phyloP scores from a whole-genome alignment of 2,113 vertebrate species.

The Phasianus colchicus region DNA sequence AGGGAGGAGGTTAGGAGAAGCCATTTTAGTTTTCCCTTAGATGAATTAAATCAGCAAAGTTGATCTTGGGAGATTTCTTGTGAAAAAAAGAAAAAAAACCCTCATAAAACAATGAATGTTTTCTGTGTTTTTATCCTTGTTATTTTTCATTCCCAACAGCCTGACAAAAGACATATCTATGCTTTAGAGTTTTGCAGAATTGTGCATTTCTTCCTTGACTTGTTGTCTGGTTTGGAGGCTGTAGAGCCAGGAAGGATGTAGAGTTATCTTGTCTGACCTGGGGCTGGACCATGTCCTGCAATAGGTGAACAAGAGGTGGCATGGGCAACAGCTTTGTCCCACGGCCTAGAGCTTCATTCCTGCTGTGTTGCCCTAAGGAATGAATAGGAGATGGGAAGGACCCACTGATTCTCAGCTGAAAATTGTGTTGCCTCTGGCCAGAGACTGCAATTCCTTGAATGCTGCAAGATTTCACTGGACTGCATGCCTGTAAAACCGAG shows the following conservation, averaged over 20 bases:
- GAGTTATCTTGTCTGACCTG: neutral
- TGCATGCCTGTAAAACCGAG: neutral
- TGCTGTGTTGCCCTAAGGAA: neutral
- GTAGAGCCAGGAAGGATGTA: neutral
- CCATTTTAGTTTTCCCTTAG: conserved; percentile 46
- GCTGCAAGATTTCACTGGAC: neutral
- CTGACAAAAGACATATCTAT: conserved; percentile 8
- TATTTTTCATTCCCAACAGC: conserved; percentile 34
- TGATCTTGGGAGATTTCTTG: neutral
- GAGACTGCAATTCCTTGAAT: neutral
- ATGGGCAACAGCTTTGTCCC: neutral
- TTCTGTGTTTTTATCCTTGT: conserved; percentile 1
- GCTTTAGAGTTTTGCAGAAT: neutral
- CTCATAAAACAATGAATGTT: neutral
- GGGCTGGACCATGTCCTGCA: neutral
- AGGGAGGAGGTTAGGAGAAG: neutral
- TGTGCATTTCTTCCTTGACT: neutral
- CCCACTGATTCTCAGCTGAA: neutral
- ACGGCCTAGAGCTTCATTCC: neutral
- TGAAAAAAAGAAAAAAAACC: neutral
- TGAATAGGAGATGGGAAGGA: neutral
- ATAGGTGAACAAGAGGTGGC: neutral
- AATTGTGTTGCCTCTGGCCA: neutral
- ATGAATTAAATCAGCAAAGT: conserved; percentile 37
- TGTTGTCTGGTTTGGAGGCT: neutral